Evolutionary conservation across 1,140 invertebrate species (phyloP).

Genomic region (Asobara japonica): DNA sequence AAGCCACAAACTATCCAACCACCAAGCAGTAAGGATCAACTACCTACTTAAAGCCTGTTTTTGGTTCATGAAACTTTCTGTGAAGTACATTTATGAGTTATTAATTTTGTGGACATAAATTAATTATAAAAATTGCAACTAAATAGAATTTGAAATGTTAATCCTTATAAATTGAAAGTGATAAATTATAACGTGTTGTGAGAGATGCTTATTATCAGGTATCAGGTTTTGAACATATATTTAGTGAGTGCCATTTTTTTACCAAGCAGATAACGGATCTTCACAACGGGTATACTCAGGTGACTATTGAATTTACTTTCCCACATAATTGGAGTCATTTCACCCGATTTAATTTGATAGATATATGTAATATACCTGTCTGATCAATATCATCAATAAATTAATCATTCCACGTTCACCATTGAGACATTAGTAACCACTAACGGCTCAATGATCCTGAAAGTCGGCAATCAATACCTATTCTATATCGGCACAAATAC

Average conservation of each 20-base stretch:
- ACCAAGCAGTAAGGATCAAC: slow-evolving; percentile 57
- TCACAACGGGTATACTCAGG: too few species aligned
- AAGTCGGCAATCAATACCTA: not conserved
- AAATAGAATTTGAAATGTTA: not conserved
- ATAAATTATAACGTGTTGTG: too few species aligned
- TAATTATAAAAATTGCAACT: not conserved
- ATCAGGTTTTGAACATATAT: too few species aligned
- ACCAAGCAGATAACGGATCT: too few species aligned
- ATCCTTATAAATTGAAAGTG: not conserved
- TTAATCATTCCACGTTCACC: not conserved
- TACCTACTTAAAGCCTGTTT: slow-evolving; percentile 27
- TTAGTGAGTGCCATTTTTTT: too few species aligned
- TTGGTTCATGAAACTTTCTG: not conserved
- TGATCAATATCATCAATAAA: not conserved
- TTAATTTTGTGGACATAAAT: not conserved
- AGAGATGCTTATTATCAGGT: too few species aligned
- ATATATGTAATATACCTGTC: not conserved
- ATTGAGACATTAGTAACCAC: not conserved
- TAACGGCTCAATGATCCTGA: not conserved
- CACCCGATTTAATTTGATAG: not conserved
- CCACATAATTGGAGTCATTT: not conserved
- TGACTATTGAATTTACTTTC: too few species aligned
- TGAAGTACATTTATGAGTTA: not conserved
- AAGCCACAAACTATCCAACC: slow-evolving; percentile 63
- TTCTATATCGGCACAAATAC: not conserved